A percentile compares a stretch with the other conserved stretches of the same genome.
These are phyloP conservation scores for Nomada fucata DNA, from an alignment of 2,888 invertebrate species.

Conservation along the genomic window DNA sequence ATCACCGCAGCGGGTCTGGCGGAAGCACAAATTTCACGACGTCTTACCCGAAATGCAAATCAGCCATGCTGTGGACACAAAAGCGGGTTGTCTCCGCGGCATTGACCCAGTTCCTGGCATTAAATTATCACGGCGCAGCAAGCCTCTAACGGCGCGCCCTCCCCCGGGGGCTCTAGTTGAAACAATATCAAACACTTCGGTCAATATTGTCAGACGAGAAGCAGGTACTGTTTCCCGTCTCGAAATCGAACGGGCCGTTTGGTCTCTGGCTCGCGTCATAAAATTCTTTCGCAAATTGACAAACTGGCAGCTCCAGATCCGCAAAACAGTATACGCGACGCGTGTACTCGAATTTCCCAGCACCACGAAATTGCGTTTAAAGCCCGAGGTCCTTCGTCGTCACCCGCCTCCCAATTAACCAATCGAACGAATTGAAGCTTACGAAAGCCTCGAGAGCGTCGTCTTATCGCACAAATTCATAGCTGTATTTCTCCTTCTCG, in stretches of 20 bases:
- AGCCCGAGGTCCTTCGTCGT: no score
- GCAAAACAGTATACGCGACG: no score
- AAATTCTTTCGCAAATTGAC: no score
- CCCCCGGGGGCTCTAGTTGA: slow-evolving; percentile 56
- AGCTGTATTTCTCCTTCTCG: background rate
- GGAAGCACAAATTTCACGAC: slow-evolving; percentile 1
- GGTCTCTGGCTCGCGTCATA: background rate
- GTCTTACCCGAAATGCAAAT: slow-evolving; percentile 67
- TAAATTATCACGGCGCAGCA: slow-evolving; percentile 71
- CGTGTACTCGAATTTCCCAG: no score
- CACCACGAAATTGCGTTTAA: no score
- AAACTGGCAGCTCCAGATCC: no score
- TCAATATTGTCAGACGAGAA: slow-evolving; percentile 42
- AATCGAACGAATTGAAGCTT: background rate
- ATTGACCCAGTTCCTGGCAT: slow-evolving; percentile 70
- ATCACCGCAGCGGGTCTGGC: background rate
- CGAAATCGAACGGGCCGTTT: background rate
- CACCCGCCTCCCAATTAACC: background rate
- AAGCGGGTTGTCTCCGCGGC: slow-evolving; percentile 68
- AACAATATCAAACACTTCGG: slow-evolving; percentile 59
- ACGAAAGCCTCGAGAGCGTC: background rate
- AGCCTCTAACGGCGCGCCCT: slow-evolving; percentile 63
- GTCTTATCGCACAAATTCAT: background rate
- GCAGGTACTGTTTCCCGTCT: slow-evolving; percentile 1
- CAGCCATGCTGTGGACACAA: slow-evolving; percentile 48